Evolutionary conservation across 2,797 vertebrate genomes (phyloP), one percentile per base, ranked within the genome.

Genomic region (Silurus lanzhouensis): DNA sequence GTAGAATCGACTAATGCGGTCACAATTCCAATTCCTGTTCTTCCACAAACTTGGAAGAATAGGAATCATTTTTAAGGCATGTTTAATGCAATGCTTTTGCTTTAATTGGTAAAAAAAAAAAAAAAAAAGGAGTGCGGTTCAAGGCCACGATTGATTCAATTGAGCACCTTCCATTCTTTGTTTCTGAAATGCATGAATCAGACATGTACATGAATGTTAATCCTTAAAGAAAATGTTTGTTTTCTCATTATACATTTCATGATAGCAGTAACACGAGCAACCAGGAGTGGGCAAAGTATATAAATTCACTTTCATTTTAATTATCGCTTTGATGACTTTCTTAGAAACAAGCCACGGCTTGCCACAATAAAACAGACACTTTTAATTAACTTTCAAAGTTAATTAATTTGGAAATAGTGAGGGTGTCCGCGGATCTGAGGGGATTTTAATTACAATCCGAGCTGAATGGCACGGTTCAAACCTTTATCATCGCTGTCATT

Each of bases 321-420:
- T 66, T 48, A 66, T n/a, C 1, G 14, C 60, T 80, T 66, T 80
- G 38, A 64, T 48, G 31, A 66, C 61, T 27, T 66, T 66, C 38
- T 52, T 27, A 66, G 44, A 55, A 81, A 52, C 2, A 8, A 15
- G 44, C 78, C 22, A 48, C 44, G 3, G 25, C 64, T 66, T 27
- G 17, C 66, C 79, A 17, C 44, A 66, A 66, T 67, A 81, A 78
- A 78, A 63, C 1, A 2, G 27, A 61, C 81, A 86, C 78, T 81
- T 81, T 81, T 67, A 81, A 81, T 81, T 81, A 81, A 81, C 58
- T 81, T 81, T 81, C 44, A 81, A 67, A 81, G 63, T 81, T 52
- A 9, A 66, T 81, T 81, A 12, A 83, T 38, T 87, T 88, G 27
- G 80, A 75, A 66, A 52, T 71, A 60, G 58, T 85, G 58, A 79